phyloP scores from a whole-genome alignment of 2,113 vertebrate genomes.

The Rissa tridactyla region DNA sequence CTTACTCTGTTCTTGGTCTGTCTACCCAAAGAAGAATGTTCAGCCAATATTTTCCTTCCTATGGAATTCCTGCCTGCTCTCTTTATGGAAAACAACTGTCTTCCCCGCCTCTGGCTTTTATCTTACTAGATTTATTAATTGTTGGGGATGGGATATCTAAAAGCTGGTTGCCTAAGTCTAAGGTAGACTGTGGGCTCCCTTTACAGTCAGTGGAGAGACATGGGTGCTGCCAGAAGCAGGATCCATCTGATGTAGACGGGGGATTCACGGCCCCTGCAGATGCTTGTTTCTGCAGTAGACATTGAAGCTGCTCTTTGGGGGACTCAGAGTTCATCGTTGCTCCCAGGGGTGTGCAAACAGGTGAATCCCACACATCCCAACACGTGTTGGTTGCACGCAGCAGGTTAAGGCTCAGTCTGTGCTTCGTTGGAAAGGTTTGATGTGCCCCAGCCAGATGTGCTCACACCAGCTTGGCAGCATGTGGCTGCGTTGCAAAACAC shows the following conservation, averaged over 20 bases:
- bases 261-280: neutral
- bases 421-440: neutral
- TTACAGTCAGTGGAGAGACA: neutral
- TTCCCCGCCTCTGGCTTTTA: neutral
- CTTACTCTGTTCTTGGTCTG: neutral
- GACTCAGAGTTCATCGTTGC: neutral
- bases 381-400: neutral
- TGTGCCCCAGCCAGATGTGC: neutral
- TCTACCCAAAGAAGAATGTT: neutral
- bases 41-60: neutral
- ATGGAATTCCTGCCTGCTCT: neutral
- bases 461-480: neutral
- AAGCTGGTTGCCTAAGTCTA: neutral
- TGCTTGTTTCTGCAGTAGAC: neutral
- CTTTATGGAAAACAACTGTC: neutral
- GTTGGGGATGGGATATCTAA: neutral
- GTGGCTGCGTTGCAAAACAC: neutral
- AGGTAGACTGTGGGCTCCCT: neutral
- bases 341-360: neutral
- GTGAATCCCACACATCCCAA: neutral
- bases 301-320: neutral
- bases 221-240: neutral
- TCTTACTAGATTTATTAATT: neutral
- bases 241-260: neutral
- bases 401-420: neutral